Evolutionary conservation across 2,113 vertebrate species (phyloP), one percentile per base, ranked within the genome.

Genomic region (Ceuthmochares aereus): DNA sequence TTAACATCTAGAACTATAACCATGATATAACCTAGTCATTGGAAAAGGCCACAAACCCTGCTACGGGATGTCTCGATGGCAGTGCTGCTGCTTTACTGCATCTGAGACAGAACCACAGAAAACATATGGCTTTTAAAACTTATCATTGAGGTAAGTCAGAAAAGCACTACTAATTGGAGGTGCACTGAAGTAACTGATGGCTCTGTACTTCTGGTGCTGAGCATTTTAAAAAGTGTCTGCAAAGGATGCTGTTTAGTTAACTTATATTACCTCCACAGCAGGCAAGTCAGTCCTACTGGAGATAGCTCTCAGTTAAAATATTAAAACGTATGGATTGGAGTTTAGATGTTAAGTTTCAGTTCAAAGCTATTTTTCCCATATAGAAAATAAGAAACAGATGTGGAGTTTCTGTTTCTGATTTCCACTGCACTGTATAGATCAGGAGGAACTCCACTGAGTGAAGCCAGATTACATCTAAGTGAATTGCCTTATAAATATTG

Each of bases 1-100:
- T 95, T 97, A 98, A 97, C 97, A 97, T 98, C 92, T 85, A 96
- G 70, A 97, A 96, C 95, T 93, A 97, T 86, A 95, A 93, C 95
- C 94, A 88, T 42, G 78, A 37, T 69, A 90, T 54, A 97, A 97
- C 73, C 93, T 79, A 90, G 95, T 97, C 93, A 96, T 97, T 97
- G 89, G 52, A 84, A 84, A 75, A 93, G 79, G 68, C 97, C 97
- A 96, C 96, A 98, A 98, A 91, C 82, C 84, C 85, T 89, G 75
- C 83, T 89, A 77, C 60, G 83, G 72, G 58, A 59, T 7, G 87
- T 78, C 74, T 81, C 15, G 6, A 74, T 96, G 95, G 91, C 96
- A 97, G 11, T 45, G 78, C 49, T 93, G 82, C 80, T 95, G 87
- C 29, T 75, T 91, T 89, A 32, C 91, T 95, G 91, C 89, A 76